These are phyloP conservation scores for Ommatoiulus sabulosus DNA, from an alignment of 2,888 invertebrate genomes.

Conservation along the genomic window DNA sequence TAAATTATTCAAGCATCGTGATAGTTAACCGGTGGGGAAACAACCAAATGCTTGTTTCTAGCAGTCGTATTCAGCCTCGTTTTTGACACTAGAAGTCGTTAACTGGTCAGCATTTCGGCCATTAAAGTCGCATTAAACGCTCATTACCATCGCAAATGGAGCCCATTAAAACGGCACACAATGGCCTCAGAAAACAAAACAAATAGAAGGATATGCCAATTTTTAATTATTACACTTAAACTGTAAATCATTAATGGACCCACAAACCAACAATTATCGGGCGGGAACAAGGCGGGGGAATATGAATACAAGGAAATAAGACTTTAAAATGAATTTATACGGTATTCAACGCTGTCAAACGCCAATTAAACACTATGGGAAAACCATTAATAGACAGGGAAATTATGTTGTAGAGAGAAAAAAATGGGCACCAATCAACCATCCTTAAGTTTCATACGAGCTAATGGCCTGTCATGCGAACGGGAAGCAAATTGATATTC, in stretches of 20 bases:
- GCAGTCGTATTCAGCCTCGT: neutral
- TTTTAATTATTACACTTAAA: conserved; percentile 32
- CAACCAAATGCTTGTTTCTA: neutral
- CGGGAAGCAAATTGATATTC: neutral
- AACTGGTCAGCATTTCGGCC: conserved; percentile 4
- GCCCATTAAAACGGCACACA: neutral
- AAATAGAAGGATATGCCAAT: conserved; percentile 30
- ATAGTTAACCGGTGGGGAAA: neutral
- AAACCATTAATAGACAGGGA: neutral
- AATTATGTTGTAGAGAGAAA: neutral
- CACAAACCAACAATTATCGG: conserved; percentile 22
- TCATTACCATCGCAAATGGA: conserved; percentile 2
- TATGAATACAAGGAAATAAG: conserved; percentile 21
- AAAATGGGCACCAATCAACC: neutral
- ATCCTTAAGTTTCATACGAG: neutral
- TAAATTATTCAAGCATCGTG: neutral
- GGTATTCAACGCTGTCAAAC: neutral
- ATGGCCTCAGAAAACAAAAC: conserved; percentile 40
- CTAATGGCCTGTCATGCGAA: neutral
- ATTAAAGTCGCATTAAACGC: conserved; percentile 17
- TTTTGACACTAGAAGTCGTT: neutral
- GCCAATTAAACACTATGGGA: neutral
- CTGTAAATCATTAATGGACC: conserved; percentile 17
- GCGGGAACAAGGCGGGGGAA: neutral
- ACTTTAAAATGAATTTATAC: neutral